Base-by-base conservation (phyloP, 2,113 vertebrate species). In the Chamaetylas fuelleborni region DNA sequence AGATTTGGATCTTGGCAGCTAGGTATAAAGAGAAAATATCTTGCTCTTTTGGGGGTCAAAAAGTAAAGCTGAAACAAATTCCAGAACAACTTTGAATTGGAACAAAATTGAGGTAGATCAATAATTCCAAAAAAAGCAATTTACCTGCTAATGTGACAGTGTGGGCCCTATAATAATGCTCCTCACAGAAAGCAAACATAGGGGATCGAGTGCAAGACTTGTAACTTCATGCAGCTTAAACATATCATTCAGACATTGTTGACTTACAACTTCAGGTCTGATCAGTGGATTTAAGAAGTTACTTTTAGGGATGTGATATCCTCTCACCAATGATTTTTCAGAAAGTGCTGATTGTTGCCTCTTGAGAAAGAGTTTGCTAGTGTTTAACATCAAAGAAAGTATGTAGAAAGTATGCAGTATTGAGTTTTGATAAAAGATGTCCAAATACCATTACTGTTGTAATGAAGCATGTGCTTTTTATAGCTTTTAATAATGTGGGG, bases 1-100 rank as follows among this genome's bases (percentile, higher is more conserved):
- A 64, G 29, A 90, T 73, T 83, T 51, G 40, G 56, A 86, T 92
- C 64, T 93, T 96, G 93, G 82, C 88, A 96, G 80, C 48, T 84
- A 76, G 71, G 56, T 77, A 40, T 77, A 66, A 82, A 48, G 36
- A 90, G 61, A 53, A 92, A 95, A 76, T 71, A 74, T 50, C 69
- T 95, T 90, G 56, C 67, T 93, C 69, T 84, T 92, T 79, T 92
- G 53, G 14, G 23, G 14, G 36, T 78, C 56, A 40, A 51, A 93
- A 81, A 83, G 47, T 47, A 92, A 91, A 91, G 34, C 71, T 50
- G 38, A 77, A 85, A 77, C 28, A 69, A 91, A 86, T 54, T 77
- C 25, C 61, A 57, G 28, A 90, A 70, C 64, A 86, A 53, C 17
- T 80, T 33, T 62, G 31, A 56, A 50, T 11, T 56, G 43, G n/a